Conservation (phyloP, 2,113 vertebrate species). For the Saimiri boliviensis region DNA sequence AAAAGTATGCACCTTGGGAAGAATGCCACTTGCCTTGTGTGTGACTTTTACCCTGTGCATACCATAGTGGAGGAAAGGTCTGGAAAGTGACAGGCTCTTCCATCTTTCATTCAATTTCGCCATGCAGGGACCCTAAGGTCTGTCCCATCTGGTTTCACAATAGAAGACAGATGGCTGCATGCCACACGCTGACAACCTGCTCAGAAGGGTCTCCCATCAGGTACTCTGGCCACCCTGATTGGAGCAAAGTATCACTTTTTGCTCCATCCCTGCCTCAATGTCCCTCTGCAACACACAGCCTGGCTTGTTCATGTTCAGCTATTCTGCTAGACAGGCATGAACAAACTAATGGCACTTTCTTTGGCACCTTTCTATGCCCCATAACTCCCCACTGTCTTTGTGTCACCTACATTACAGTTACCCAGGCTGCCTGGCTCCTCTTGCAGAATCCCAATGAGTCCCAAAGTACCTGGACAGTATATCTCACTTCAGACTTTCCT, state of each 20-base stretch:
- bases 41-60: neutral
- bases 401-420: neutral
- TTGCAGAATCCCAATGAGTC: conserved; percentile 29
- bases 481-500: neutral
- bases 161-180: neutral
- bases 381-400: neutral
- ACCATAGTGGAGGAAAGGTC: neutral
- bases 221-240: neutral
- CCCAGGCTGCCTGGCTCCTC: neutral
- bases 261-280: neutral
- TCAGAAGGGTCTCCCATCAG: neutral
- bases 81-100: neutral
- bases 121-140: neutral
- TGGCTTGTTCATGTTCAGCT: neutral
- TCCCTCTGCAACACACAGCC: neutral
- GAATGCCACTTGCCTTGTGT: neutral
- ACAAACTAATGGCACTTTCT: neutral
- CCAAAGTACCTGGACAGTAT: neutral
- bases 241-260: neutral
- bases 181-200: neutral
- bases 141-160: neutral
- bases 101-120: neutral
- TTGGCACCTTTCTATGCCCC: neutral
- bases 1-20: neutral
- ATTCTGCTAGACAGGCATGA: neutral